Conservation (phyloP, 2,888 invertebrate species). For the Synanthedon andrenaeformis region DNA sequence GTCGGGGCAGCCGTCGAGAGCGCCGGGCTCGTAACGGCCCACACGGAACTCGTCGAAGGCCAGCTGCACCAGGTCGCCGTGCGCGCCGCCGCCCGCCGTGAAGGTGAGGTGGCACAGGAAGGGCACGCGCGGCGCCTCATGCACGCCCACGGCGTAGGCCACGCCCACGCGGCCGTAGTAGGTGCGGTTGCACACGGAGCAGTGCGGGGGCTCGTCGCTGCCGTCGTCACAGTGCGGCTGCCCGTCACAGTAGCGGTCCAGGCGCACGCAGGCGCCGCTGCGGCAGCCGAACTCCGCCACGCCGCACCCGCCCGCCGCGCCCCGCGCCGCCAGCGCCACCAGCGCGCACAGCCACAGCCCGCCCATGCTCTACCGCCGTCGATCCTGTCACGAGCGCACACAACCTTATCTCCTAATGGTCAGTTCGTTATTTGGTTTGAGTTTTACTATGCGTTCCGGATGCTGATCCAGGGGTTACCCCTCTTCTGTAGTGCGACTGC, state of each 20-base stretch:
- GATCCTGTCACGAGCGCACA: neutral
- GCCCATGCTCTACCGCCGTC: neutral
- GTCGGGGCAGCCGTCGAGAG: constrained; percentile 84
- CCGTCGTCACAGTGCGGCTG: constrained; percentile 86
- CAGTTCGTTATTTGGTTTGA: too few relatives aligned
- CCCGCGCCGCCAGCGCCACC: constrained; percentile 41
- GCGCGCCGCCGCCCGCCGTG: constrained; percentile 88
- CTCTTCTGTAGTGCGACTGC: too few relatives aligned
- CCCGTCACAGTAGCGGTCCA: constrained; percentile 90
- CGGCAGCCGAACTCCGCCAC: constrained; percentile 83
- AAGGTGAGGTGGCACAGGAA: constrained; percentile 92
- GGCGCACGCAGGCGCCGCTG: constrained; percentile 78
- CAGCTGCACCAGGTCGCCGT: constrained; percentile 90
- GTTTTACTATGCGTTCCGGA: too few relatives aligned
- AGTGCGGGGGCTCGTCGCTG: constrained; percentile 86
- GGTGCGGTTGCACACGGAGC: constrained; percentile 90
- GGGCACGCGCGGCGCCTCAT: constrained; percentile 82
- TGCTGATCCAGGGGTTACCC: too few relatives aligned
- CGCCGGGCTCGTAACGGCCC: constrained; percentile 81
- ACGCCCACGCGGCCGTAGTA: constrained; percentile 89
- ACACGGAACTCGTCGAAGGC: constrained; percentile 91
- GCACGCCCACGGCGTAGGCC: constrained; percentile 82
- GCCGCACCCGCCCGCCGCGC: constrained; percentile 73
- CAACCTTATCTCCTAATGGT: neutral
- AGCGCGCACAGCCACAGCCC: constrained; percentile 21